A percentile compares a stretch with the other conserved stretches of the same genome.
phyloP scores from a whole-genome alignment of 1,140 invertebrate genomes.

The Leptinotarsa defecta region DNA sequence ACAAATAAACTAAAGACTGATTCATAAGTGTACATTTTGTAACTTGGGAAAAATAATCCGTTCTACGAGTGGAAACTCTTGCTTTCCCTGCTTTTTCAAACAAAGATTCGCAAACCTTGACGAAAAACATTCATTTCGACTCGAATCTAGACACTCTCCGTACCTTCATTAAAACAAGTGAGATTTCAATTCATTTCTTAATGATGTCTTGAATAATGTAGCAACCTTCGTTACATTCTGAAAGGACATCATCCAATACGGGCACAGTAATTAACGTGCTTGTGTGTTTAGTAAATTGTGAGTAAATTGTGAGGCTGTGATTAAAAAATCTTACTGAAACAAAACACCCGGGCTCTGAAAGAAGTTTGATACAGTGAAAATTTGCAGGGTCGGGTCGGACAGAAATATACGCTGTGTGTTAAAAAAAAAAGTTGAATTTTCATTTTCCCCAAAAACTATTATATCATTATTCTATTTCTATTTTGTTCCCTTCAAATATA shows the following conservation, averaged over 20 bases:
- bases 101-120: background rate
- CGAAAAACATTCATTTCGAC: conserved; percentile 6
- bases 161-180: background rate
- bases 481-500: too few relatives aligned
- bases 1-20: too few relatives aligned
- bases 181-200: conserved; percentile 26
- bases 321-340: conserved; percentile 15
- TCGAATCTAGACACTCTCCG: conserved; percentile 1
- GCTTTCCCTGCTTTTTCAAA: background rate
- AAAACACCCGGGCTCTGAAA: background rate
- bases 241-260: conserved; percentile 45
- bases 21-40: too few relatives aligned
- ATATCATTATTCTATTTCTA: too few relatives aligned
- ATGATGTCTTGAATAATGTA: conserved; percentile 39
- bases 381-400: too few relatives aligned
- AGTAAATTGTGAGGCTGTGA: conserved; percentile 29
- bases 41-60: too few relatives aligned
- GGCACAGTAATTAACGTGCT: conserved; percentile 39
- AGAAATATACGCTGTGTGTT: too few relatives aligned
- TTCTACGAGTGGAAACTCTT: background rate
- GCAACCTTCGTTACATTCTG: conserved; percentile 16
- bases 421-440: too few relatives aligned
- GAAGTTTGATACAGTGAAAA: background rate
- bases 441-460: too few relatives aligned
- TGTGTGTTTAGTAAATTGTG: conserved; percentile 36